Evolutionary conservation across 2,113 vertebrate genomes (phyloP).

Genomic region (Synchiropus splendidus): DNA sequence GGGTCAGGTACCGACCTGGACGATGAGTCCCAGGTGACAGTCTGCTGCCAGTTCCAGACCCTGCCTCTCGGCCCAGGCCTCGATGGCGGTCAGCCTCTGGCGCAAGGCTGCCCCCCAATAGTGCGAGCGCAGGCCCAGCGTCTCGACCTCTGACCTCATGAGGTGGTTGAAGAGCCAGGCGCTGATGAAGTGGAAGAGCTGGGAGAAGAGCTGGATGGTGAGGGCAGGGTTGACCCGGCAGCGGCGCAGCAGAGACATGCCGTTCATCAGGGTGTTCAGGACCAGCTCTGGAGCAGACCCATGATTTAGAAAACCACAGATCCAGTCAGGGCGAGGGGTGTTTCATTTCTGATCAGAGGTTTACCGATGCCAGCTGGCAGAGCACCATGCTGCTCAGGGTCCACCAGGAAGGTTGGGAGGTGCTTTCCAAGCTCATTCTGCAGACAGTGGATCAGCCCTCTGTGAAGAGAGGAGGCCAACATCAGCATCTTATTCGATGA

Average conservation of each 20-base stretch:
- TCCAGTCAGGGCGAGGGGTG: too few relatives aligned
- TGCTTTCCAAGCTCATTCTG: conserved; percentile 80
- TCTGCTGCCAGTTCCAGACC: conserved; percentile 89
- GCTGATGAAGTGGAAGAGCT: conserved; percentile 90
- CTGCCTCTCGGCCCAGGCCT: conserved; percentile 91
- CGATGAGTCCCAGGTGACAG: conserved; percentile 83
- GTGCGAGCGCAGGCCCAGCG: conserved; percentile 76
- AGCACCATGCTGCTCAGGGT: conserved; percentile 76
- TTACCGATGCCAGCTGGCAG: conserved; percentile 83
- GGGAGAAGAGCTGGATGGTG: conserved; percentile 93
- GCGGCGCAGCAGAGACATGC: conserved; percentile 82
- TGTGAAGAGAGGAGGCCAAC: neutral
- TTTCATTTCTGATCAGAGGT: too few relatives aligned
- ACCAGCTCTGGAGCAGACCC: conserved; percentile 70
- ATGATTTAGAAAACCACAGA: too few relatives aligned
- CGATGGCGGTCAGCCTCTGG: conserved; percentile 77
- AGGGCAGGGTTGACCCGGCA: conserved; percentile 83
- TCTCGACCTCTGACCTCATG: conserved; percentile 64
- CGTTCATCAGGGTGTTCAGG: conserved; percentile 79
- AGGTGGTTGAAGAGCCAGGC: conserved; percentile 89
- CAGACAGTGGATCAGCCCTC: conserved; percentile 78
- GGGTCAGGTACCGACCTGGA: conserved; percentile 83
- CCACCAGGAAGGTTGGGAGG: conserved; percentile 82
- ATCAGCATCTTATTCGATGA: neutral
- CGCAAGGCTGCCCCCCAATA: conserved; percentile 86